phyloP scores from a whole-genome alignment of 2,797 vertebrate genomes.

The Toxotes lorentzi region DNA sequence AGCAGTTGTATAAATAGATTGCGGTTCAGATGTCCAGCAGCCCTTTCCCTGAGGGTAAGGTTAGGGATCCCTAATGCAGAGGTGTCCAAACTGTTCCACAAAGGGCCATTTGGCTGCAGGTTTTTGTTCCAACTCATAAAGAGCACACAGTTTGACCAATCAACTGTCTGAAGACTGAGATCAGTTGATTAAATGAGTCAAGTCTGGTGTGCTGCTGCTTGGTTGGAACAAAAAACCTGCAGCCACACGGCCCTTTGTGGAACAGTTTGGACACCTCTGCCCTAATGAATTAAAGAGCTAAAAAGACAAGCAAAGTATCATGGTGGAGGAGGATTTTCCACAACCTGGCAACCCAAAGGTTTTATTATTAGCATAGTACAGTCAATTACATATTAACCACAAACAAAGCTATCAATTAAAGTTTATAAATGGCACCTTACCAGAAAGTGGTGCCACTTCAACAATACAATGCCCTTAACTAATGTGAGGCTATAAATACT shows the following conservation, averaged over 20 bases:
- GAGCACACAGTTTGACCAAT: too few species aligned
- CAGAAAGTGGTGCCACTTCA: not conserved
- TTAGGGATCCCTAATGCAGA: not conserved
- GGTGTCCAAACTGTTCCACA: too few species aligned
- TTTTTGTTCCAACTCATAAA: too few species aligned
- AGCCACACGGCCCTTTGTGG: too few species aligned
- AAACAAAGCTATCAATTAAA: not conserved
- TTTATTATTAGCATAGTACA: not conserved
- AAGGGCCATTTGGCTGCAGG: too few species aligned
- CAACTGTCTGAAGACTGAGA: too few species aligned
- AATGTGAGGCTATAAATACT: conserved; percentile 17
- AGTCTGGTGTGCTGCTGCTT: too few species aligned
- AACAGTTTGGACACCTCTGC: too few species aligned
- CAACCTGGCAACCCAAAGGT: not conserved
- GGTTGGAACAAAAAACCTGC: too few species aligned
- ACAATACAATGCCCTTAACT: not conserved
- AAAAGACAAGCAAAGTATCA: not conserved
- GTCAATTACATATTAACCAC: not conserved
- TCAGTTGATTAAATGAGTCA: too few species aligned
- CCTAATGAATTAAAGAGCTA: not conserved
- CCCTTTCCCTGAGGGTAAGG: not conserved
- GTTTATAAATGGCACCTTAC: not conserved
- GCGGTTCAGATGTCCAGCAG: not conserved
- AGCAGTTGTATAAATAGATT: not conserved
- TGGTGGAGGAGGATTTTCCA: not conserved